Conservation (phyloP, 2,888 invertebrate species). For the Slavum lentiscoides region DNA sequence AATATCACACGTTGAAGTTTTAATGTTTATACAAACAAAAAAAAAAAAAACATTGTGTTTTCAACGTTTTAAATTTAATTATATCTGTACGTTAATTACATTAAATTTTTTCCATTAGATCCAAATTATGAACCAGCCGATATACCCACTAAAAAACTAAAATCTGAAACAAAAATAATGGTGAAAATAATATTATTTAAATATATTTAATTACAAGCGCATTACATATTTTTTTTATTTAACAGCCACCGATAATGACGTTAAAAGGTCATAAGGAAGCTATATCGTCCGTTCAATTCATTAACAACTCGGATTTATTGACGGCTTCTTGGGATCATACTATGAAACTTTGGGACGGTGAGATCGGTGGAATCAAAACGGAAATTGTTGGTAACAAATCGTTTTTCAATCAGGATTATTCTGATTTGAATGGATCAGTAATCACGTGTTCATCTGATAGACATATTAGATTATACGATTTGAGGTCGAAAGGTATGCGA, state of each 20-base stretch:
- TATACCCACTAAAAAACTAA: slow-evolving; percentile 44
- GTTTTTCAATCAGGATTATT: slow-evolving; percentile 84
- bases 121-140: slow-evolving; percentile 51
- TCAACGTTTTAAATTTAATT: too few relatives aligned
- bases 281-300: slow-evolving; percentile 84
- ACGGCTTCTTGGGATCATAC: slow-evolving; percentile 96
- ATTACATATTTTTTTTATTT: not conserved
- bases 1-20: slow-evolving; percentile 57
- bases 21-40: too few relatives aligned
- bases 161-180: slow-evolving; percentile 45
- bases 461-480: slow-evolving; percentile 88
- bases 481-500: slow-evolving; percentile 75
- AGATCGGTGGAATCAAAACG: slow-evolving; percentile 78
- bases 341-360: slow-evolving; percentile 90
- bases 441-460: slow-evolving; percentile 89
- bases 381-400: slow-evolving; percentile 87
- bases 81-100: not conserved
- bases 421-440: slow-evolving; percentile 72
- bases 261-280: slow-evolving; percentile 91
- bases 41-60: too few relatives aligned
- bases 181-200: slow-evolving; percentile 28
- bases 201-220: not conserved
- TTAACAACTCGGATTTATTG: slow-evolving; percentile 72
- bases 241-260: slow-evolving; percentile 79
- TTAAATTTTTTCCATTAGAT: slow-evolving; percentile 16